Base-by-base conservation (phyloP, 2,888 invertebrate species). In the Eledone cirrhosa region DNA sequence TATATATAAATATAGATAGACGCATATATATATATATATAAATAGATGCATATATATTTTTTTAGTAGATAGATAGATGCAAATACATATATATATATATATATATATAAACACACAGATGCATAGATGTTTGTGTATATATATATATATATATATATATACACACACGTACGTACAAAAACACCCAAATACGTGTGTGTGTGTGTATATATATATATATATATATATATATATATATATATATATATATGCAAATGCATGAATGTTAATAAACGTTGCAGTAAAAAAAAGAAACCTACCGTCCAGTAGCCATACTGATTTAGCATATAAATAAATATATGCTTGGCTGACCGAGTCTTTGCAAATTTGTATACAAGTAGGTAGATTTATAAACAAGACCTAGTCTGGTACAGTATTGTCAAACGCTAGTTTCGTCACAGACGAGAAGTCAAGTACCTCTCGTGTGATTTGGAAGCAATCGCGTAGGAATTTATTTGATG, bases 61-160 rank as follows among this genome's bases (percentile, higher is more conserved):
- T 13, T 22, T 24, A 13, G 27, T 16, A 63, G 1, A 63, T 63
- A 33, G 48, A 29, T 4, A 22, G 8, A 22, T 19, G 27, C 7
- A 4, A 8, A 78, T 22, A 14, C 29, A n/a, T 77, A 76, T 79
- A 33, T 69, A 75, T 67, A 33, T 67, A 69, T 77, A 77, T 79
- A 76, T 79, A 77, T 80, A 78, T 67, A 47, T 76, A 76, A 76
- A 19, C 76, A 67, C 77, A 67, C 76, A 77, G 77, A 77, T 53
- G 77, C 59, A 41, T 72, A 79, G 77, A 72, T 59, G 63, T 79
- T 29, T 78, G 69, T 80, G 31, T 48, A 77, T 78, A 63, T 69
- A 72, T 72, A 63, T 78, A 59, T 77, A 24, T 80, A 79, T 75
- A 29, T 81, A 65, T 67, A 48, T 78, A 47, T 78, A 65, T 47